Percentiles rank a stretch among this genome's conserved stretches.
Evolutionary conservation across 2,113 vertebrate species (phyloP).

Genomic region (Epinephelus cyanopodus): DNA sequence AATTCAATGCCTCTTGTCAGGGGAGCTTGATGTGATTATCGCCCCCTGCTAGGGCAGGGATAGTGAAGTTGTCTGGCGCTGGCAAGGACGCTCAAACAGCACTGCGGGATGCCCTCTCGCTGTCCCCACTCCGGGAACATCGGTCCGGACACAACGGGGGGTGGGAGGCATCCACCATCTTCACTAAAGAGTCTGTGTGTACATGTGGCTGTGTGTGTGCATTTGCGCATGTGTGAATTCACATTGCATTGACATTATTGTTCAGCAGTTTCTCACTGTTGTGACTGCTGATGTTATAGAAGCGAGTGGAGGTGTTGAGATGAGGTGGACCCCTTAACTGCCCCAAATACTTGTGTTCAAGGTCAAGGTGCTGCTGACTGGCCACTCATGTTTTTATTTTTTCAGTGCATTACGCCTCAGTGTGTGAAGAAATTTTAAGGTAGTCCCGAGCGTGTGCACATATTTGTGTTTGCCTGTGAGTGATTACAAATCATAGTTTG

Average conservation of each 20-base stretch:
- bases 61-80: constrained; percentile 83
- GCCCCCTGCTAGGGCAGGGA: constrained; percentile 82
- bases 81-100: constrained; percentile 77
- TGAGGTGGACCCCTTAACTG: neutral
- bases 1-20: constrained; percentile 85
- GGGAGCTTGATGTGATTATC: constrained; percentile 85
- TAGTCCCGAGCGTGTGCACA: constrained; percentile 39
- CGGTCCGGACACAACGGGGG: constrained; percentile 73
- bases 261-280: constrained; percentile 22
- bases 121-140: constrained; percentile 70
- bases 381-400: constrained; percentile 50
- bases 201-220: constrained; percentile 47
- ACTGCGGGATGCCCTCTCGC: constrained; percentile 74
- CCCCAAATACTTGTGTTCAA: constrained; percentile 36
- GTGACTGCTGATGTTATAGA: constrained; percentile 22
- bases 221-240: constrained; percentile 63
- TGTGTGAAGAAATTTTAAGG: constrained; percentile 54
- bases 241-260: constrained; percentile 49
- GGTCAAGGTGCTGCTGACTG: constrained; percentile 49
- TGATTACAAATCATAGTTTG: constrained; percentile 67
- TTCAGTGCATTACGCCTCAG: constrained; percentile 30
- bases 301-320: constrained; percentile 8
- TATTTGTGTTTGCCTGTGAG: constrained; percentile 65
- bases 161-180: constrained; percentile 71
- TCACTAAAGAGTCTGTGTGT: constrained; percentile 54